Conservation (phyloP, 2,888 invertebrate species). For the Morpho deidamia region DNA sequence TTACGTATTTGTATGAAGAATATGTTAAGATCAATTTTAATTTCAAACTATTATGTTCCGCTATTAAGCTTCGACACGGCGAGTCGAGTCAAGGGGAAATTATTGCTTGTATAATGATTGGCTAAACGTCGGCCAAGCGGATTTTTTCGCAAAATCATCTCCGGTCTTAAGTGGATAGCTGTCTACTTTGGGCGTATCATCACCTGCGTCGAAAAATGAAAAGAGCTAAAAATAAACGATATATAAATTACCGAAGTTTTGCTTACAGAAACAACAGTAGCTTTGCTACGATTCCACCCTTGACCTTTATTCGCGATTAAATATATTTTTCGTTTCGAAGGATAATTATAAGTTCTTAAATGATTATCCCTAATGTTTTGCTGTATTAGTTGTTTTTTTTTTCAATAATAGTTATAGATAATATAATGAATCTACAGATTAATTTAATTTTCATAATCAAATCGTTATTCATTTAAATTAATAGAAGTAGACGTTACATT, state of each 20-base stretch:
- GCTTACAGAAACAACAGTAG: constrained; percentile 5
- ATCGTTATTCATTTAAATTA: too few species aligned
- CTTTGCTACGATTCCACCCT: constrained; percentile 7
- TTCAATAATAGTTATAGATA: too few species aligned
- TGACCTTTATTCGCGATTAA: constrained; percentile 11
- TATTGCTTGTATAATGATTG: constrained; percentile 43
- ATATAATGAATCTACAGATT: too few species aligned
- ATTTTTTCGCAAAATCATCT: constrained; percentile 54
- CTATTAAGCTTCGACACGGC: not conserved
- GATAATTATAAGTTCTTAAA: not conserved
- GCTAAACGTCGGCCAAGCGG: constrained; percentile 21
- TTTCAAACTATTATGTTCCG: too few species aligned
- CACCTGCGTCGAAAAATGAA: constrained; percentile 24
- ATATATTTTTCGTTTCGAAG: not conserved
- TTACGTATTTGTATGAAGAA: too few species aligned
- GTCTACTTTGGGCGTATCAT: constrained; percentile 32
- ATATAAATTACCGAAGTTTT: constrained; percentile 14
- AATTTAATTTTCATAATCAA: too few species aligned
- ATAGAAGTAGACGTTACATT: too few species aligned
- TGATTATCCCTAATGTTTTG: too few species aligned
- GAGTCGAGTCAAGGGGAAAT: constrained; percentile 18
- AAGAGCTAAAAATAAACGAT: constrained; percentile 24
- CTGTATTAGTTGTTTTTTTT: too few species aligned
- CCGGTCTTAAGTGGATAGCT: constrained; percentile 65
- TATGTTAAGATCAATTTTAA: too few species aligned